These are phyloP conservation scores for Dissostichus mawsoni DNA, from an alignment of 2,113 vertebrate species.

Conservation along the genomic window DNA sequence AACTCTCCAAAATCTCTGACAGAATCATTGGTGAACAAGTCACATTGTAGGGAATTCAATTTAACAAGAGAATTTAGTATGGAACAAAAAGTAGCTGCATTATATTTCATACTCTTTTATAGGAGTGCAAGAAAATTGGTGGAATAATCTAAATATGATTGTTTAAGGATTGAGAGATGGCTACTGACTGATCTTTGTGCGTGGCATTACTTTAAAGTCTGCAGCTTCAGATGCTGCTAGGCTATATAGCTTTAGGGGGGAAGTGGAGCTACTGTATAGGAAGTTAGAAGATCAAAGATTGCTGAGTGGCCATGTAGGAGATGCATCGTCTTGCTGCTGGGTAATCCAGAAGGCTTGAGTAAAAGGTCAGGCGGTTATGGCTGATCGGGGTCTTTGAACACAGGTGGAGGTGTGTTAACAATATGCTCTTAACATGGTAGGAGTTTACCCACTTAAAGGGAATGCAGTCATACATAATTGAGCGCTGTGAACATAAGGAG, in stretches of 20 bases:
- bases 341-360: not conserved
- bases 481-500: not conserved
- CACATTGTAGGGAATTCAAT: no score
- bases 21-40: no score
- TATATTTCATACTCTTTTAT: no score
- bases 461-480: not conserved
- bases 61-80: no score
- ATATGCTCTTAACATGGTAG: not conserved
- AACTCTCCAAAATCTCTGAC: no score
- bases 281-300: slow-evolving; percentile 33
- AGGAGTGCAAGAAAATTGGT: no score
- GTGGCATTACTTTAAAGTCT: not conserved
- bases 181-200: not conserved
- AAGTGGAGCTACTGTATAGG: not conserved
- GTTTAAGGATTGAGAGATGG: not conserved
- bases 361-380: slow-evolving; percentile 12
- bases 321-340: slow-evolving; percentile 33
- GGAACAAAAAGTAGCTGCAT: no score
- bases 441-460: not conserved
- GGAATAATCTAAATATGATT: no score
- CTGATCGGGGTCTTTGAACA: slow-evolving; percentile 32
- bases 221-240: not conserved
- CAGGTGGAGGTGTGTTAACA: not conserved
- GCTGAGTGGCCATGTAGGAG: not conserved
- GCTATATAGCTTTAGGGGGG: not conserved